Evolutionary conservation across 2,113 vertebrate genomes (phyloP).

Genomic region (Forbesichthys agassizii): DNA sequence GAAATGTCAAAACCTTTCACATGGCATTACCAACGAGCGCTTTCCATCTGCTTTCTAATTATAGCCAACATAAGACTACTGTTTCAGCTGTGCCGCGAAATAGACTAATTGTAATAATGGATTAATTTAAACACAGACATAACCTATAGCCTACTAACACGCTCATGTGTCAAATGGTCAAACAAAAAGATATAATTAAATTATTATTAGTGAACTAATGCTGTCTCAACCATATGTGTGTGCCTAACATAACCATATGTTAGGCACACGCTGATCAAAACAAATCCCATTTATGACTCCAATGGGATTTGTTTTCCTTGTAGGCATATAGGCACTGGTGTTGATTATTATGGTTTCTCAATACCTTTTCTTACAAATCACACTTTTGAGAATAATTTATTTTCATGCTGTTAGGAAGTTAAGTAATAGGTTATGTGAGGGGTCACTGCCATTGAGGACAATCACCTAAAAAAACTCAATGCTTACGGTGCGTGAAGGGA

Average conservation of each 20-base stretch:
- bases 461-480: slow-evolving; percentile 29
- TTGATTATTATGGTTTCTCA: not conserved
- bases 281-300: slow-evolving; percentile 23
- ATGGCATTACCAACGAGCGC: slow-evolving; percentile 48
- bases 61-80: slow-evolving; percentile 52
- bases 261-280: slow-evolving; percentile 64
- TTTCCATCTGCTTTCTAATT: slow-evolving; percentile 66
- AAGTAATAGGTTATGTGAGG: slow-evolving; percentile 15
- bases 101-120: slow-evolving; percentile 59
- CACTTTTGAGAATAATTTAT: too few relatives aligned
- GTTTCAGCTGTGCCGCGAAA: slow-evolving; percentile 64
- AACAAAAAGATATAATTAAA: not conserved
- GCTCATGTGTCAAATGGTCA: slow-evolving; percentile 34
- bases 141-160: slow-evolving; percentile 33
- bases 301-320: slow-evolving; percentile 23
- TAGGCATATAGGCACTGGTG: slow-evolving; percentile 2
- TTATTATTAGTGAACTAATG: slow-evolving; percentile 21
- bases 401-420: too few relatives aligned
- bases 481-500: slow-evolving; percentile 38
- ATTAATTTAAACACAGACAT: slow-evolving; percentile 49
- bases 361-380: not conserved
- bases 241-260: slow-evolving; percentile 46
- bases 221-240: slow-evolving; percentile 62
- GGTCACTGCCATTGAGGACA: slow-evolving; percentile 50
- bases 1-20: slow-evolving; percentile 33